Conservation (phyloP, 2,113 vertebrate species). For the Gadus chalcogrammus region DNA sequence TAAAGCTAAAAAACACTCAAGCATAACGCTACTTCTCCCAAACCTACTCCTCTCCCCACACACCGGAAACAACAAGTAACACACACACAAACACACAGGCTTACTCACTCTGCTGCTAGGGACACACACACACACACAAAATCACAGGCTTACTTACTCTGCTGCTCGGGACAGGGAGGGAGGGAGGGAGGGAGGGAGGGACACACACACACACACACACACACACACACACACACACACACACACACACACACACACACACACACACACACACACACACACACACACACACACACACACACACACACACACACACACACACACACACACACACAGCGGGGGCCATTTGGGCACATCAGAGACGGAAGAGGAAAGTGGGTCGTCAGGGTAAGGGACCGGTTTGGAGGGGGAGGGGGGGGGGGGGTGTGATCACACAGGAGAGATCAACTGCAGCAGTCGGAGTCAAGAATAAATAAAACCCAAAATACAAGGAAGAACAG, state of each 20-base stretch:
- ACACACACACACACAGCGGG: background rate
- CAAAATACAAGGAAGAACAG: background rate
- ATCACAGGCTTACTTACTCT: background rate
- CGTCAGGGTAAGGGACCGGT: background rate
- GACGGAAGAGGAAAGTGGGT: slow-evolving; percentile 4
- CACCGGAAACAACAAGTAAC: no score
- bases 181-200: background rate
- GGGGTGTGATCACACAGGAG: background rate
- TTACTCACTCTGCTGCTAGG: no score
- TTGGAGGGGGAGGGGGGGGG: background rate
- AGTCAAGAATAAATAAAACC: background rate
- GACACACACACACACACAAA: slow-evolving; percentile 17
- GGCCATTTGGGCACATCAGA: background rate
- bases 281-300: slow-evolving; percentile 8
- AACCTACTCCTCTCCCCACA: background rate
- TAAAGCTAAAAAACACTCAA: background rate
- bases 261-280: background rate
- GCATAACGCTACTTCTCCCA: background rate
- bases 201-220: background rate
- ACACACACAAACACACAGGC: no score
- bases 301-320: background rate
- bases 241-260: background rate
- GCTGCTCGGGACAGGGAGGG: no score
- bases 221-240: slow-evolving; percentile 3
- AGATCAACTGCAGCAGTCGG: background rate